These are phyloP conservation scores for Terebella lapidaria DNA, from an alignment of 2,888 invertebrate genomes.

Conservation along the genomic window DNA sequence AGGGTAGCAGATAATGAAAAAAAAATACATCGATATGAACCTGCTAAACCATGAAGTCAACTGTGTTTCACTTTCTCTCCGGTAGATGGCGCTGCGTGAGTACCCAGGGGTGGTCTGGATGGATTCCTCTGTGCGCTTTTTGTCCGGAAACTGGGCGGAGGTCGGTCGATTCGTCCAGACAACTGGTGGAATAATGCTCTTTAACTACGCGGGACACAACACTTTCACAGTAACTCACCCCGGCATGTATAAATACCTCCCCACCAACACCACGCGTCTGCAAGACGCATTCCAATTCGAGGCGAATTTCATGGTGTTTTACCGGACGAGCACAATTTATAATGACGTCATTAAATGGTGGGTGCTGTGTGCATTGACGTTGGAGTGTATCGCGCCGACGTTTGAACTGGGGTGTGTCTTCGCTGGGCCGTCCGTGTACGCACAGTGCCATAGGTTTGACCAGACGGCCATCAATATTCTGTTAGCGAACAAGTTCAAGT, in stretches of 20 bases:
- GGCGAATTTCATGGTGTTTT: conserved; percentile 34
- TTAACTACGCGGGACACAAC: conserved; percentile 18
- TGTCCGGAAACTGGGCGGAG: conserved; percentile 4
- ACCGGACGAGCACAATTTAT: conserved; percentile 38
- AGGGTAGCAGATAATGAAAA: too few species aligned
- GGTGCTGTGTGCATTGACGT: conserved; percentile 44
- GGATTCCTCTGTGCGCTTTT: conserved; percentile 20
- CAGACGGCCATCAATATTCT: conserved; percentile 52
- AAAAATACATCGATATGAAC: too few species aligned
- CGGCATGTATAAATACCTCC: conserved; percentile 43
- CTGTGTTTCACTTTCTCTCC: too few species aligned
- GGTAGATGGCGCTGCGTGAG: conserved; percentile 14
- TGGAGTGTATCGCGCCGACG: conserved; percentile 45
- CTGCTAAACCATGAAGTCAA: too few species aligned
- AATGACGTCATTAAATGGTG: conserved; percentile 44
- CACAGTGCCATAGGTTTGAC: conserved; percentile 47
- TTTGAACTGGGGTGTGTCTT: conserved; percentile 29
- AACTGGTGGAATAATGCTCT: conserved; percentile 9
- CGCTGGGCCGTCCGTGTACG: conserved; percentile 24
- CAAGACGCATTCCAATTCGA: conserved; percentile 34
- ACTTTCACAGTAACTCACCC: conserved; percentile 38
- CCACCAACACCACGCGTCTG: conserved; percentile 35
- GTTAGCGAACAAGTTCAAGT: conserved; percentile 44
- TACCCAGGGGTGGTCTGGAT: conserved; percentile 21
- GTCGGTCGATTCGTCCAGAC: background rate